Conservation (phyloP, 2,113 vertebrate species). For the Petrocephalus microphthalmus region DNA sequence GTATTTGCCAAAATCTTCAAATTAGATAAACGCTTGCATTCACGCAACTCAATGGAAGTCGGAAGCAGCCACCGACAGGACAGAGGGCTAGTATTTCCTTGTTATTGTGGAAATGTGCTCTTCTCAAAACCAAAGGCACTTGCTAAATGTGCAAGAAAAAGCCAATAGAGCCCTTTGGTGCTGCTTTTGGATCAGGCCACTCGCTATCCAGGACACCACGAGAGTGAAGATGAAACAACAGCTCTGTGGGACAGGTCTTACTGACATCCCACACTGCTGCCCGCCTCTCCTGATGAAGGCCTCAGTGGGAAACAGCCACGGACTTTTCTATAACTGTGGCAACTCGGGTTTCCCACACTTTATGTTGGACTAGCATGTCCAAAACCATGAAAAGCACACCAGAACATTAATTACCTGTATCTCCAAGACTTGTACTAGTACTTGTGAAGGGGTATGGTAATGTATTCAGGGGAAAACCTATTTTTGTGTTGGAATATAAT, state of each 20-base stretch:
- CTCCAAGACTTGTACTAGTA: neutral
- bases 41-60: neutral
- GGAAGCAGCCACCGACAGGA: slow-evolving; percentile 2
- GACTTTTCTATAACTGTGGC: slow-evolving; percentile 10
- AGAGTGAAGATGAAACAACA: slow-evolving; percentile 7
- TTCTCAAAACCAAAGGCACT: neutral
- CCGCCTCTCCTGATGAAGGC: slow-evolving; percentile 20
- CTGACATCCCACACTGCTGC: slow-evolving; percentile 30
- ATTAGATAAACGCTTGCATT: slow-evolving; percentile 8
- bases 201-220: neutral
- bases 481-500: neutral
- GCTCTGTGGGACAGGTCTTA: slow-evolving; percentile 24
- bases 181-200: neutral
- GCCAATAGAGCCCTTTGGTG: neutral
- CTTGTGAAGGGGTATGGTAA: neutral
- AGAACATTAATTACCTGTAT: neutral
- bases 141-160: neutral
- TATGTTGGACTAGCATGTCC: slow-evolving; percentile 13
- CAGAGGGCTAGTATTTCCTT: slow-evolving; percentile 14
- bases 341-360: slow-evolving; percentile 10
- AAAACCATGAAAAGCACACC: neutral
- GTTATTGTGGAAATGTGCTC: neutral
- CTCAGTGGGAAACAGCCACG: slow-evolving; percentile 18
- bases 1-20: neutral
- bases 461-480: neutral